phyloP scores from a whole-genome alignment of 1,140 invertebrate species.

The Achatina immaculata region DNA sequence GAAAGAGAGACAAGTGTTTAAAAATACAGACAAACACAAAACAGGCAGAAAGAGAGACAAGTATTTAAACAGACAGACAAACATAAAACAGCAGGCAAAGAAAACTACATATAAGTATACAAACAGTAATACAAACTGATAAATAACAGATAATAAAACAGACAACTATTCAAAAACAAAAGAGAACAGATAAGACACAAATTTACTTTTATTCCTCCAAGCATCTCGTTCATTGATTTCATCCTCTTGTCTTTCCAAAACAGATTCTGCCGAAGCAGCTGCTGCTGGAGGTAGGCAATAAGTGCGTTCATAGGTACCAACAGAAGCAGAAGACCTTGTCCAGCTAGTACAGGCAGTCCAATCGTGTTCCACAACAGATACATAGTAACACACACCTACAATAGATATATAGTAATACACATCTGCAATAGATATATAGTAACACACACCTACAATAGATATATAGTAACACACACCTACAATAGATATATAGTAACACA shows the following conservation, averaged over 20 bases:
- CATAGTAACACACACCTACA: conserved; percentile 85
- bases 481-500: too few relatives aligned
- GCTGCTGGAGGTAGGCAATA: conserved; percentile 82
- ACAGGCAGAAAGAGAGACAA: too few relatives aligned
- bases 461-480: too few relatives aligned
- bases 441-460: too few relatives aligned
- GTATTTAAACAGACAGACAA: neutral
- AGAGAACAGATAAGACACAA: too few relatives aligned
- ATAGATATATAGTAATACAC: neutral
- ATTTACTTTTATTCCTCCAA: conserved; percentile 75
- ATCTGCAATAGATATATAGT: neutral
- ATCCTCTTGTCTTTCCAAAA: conserved; percentile 75
- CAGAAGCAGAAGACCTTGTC: conserved; percentile 68
- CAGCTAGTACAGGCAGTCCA: conserved; percentile 69
- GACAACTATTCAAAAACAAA: too few relatives aligned
- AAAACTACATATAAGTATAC: too few relatives aligned
- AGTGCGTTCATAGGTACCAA: conserved; percentile 82
- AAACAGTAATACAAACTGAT: too few relatives aligned
- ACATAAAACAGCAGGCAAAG: too few relatives aligned
- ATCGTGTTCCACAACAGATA: conserved; percentile 89
- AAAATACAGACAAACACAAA: too few relatives aligned
- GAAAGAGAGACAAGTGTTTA: too few relatives aligned
- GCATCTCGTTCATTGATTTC: conserved; percentile 71
- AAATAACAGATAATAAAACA: too few relatives aligned
- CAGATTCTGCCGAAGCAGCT: conserved; percentile 74